Evolutionary conservation across 1,140 invertebrate genomes (phyloP).

Genomic region (Nebria ingens): DNA sequence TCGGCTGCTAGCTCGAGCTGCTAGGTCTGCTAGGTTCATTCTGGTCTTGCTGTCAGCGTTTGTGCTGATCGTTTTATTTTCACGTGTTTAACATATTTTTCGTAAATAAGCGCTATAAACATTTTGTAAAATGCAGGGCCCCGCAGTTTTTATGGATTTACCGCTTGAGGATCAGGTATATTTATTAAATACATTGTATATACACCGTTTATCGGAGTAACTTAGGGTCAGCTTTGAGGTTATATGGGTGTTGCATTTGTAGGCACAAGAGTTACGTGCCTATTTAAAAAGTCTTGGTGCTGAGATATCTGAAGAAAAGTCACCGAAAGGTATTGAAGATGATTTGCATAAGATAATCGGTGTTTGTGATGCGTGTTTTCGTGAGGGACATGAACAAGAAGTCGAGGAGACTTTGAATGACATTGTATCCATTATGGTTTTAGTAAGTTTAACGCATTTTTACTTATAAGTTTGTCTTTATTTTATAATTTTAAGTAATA

Average conservation of each 20-base stretch:
- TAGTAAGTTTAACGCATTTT: constrained; percentile 45
- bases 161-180: constrained; percentile 66
- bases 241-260: constrained; percentile 32
- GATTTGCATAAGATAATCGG: constrained; percentile 91
- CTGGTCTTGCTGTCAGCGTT: neutral
- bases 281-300: constrained; percentile 87
- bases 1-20: too few species aligned
- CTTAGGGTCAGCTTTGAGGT: constrained; percentile 28
- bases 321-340: constrained; percentile 80
- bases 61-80: neutral
- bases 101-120: constrained; percentile 1
- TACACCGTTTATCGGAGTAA: constrained; percentile 2
- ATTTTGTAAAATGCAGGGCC: constrained; percentile 55
- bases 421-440: constrained; percentile 88
- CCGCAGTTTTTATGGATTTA: constrained; percentile 71
- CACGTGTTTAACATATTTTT: constrained; percentile 1
- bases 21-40: too few species aligned
- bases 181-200: constrained; percentile 13
- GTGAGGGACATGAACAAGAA: constrained; percentile 67
- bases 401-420: constrained; percentile 77
- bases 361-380: constrained; percentile 85
- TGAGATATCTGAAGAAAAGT: constrained; percentile 84
- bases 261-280: constrained; percentile 79
- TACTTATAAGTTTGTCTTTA: neutral
- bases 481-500: constrained; percentile 4